phyloP scores from a whole-genome alignment of 1,140 invertebrate species.

The Tenebrio molitor region DNA sequence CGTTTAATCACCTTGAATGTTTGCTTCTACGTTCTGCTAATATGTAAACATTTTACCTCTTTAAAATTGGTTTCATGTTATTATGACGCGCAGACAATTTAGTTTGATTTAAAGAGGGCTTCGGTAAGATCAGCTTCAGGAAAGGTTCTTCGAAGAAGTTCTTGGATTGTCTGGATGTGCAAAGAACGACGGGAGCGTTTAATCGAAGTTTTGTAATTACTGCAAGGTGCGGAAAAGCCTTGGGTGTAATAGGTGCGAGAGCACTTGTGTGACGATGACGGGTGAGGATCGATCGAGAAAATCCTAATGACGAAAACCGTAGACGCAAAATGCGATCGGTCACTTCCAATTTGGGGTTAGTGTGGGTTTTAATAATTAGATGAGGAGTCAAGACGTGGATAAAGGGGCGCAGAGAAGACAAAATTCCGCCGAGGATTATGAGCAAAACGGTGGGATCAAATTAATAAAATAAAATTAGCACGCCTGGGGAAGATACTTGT shows the following conservation, averaged over 20 bases:
- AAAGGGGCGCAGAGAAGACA: no score
- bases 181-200: not conserved
- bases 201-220: conserved; percentile 15
- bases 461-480: conserved; percentile 10
- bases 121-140: not conserved
- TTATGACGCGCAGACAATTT: not conserved
- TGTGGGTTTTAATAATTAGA: no score
- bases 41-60: not conserved
- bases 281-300: not conserved
- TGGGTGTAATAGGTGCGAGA: conserved; percentile 1
- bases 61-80: not conserved
- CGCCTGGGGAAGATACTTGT: not conserved
- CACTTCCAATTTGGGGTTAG: not conserved
- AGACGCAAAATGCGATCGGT: not conserved
- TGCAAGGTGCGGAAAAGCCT: conserved; percentile 9
- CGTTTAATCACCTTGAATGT: no score
- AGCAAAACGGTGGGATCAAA: not conserved
- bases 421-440: no score
- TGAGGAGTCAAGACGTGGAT: no score
- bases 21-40: no score
- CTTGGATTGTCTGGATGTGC: not conserved
- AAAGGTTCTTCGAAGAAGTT: not conserved
- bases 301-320: not conserved
- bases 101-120: not conserved
- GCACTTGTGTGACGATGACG: conserved; percentile 1